phyloP scores from a whole-genome alignment of 2,888 invertebrate species.

The Tyria jacobaeae region DNA sequence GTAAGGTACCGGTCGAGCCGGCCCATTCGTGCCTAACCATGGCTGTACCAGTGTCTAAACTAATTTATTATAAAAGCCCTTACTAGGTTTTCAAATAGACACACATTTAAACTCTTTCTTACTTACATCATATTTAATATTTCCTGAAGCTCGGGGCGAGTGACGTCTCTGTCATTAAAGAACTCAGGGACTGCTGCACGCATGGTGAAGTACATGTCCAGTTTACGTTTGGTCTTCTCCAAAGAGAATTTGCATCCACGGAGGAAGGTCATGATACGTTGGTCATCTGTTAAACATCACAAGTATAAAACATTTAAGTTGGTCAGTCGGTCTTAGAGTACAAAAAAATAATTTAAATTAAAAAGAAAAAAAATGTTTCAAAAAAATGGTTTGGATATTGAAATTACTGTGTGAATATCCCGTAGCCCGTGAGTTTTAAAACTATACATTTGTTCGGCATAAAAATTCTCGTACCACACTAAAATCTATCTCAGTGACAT shows the following conservation, averaged over 20 bases:
- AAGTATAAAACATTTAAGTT: background rate
- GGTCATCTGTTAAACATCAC: constrained; percentile 87
- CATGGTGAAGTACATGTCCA: constrained; percentile 96
- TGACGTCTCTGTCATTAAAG: constrained; percentile 92
- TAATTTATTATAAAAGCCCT: too few relatives aligned
- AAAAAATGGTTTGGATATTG: too few relatives aligned
- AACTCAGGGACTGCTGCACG: constrained; percentile 93
- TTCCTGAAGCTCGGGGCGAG: constrained; percentile 90
- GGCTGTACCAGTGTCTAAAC: background rate
- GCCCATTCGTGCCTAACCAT: too few relatives aligned
- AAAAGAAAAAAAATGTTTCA: too few relatives aligned
- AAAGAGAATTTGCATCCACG: constrained; percentile 95
- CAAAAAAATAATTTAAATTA: too few relatives aligned
- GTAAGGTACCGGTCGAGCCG: too few relatives aligned
- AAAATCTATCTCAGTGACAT: too few relatives aligned
- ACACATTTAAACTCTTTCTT: background rate
- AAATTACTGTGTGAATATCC: too few relatives aligned
- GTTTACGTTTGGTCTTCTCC: constrained; percentile 93
- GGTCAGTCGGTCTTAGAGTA: background rate
- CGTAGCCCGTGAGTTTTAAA: too few relatives aligned
- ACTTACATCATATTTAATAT: constrained; percentile 90
- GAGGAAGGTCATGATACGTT: constrained; percentile 92
- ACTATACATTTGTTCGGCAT: too few relatives aligned
- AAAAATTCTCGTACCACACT: too few relatives aligned
- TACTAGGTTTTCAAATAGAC: too few relatives aligned